Evolutionary conservation across 1,140 invertebrate species (phyloP).

Genomic region (Trachymyrmex cornetzi): DNA sequence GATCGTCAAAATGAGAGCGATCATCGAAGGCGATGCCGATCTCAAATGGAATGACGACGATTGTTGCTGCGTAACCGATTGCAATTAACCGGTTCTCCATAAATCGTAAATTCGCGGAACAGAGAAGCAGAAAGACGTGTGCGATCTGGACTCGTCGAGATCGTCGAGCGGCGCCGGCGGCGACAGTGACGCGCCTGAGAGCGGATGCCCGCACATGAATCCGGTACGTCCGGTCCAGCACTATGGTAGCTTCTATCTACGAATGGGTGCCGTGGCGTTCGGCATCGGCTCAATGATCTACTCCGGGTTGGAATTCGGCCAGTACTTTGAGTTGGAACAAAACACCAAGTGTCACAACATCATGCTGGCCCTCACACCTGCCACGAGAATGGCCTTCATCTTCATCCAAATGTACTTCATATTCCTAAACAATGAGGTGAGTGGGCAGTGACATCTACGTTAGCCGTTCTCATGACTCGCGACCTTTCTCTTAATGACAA

Average conservation of each 20-base stretch:
- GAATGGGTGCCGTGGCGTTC: conserved; percentile 97
- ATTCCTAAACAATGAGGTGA: conserved; percentile 96
- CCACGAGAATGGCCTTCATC: conserved; percentile 96
- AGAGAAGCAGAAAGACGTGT: conserved; percentile 84
- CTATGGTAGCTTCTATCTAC: conserved; percentile 96
- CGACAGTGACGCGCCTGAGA: conserved; percentile 84
- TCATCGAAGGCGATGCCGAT: not conserved
- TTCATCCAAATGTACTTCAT: conserved; percentile 99
- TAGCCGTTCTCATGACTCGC: not conserved
- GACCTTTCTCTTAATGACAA: not conserved
- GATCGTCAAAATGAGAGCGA: conserved; percentile 15
- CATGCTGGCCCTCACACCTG: conserved; percentile 94
- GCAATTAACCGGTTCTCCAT: conserved; percentile 18
- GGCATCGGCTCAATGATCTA: conserved; percentile 98
- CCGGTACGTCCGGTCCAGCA: conserved; percentile 88
- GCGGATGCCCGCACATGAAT: conserved; percentile 78
- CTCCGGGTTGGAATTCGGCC: conserved; percentile 96
- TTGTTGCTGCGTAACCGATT: not conserved
- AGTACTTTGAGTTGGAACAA: conserved; percentile 95
- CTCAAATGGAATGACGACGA: no score
- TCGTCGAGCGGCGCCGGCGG: conserved; percentile 85
- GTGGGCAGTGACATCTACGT: conserved; percentile 22
- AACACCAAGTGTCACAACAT: conserved; percentile 95
- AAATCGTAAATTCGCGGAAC: conserved; percentile 64
- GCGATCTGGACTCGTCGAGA: conserved; percentile 86